Percentiles rank a stretch among this genome's conserved stretches.
Conservation (phyloP, 2,888 invertebrate genomes). For the Gasteruption jaculator region DNA sequence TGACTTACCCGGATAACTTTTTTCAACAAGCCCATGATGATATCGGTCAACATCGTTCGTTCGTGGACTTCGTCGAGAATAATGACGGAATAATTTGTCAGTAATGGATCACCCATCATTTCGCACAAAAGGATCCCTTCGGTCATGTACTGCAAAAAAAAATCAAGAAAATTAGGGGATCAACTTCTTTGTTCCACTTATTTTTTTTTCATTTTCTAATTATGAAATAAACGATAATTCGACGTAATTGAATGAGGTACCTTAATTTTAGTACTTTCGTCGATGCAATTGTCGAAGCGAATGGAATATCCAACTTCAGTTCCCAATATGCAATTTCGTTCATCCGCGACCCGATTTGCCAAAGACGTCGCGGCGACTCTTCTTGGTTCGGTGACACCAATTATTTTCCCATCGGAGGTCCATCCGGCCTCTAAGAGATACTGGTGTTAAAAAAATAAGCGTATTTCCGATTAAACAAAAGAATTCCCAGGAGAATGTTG, state of each 20-base stretch:
- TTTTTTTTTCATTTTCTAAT: slow-evolving; percentile 1
- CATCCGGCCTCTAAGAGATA: slow-evolving; percentile 87
- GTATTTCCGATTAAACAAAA: slow-evolving; percentile 1
- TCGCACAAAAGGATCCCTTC: slow-evolving; percentile 93
- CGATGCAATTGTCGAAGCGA: slow-evolving; percentile 67
- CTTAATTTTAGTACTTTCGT: slow-evolving; percentile 67
- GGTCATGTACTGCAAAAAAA: slow-evolving; percentile 76
- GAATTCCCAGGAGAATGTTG: too few relatives aligned
- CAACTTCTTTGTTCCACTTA: slow-evolving; percentile 1
- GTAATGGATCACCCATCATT: slow-evolving; percentile 90
- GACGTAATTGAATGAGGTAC: slow-evolving; percentile 46
- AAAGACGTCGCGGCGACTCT: slow-evolving; percentile 85
- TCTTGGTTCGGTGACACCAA: slow-evolving; percentile 90
- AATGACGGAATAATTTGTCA: slow-evolving; percentile 82
- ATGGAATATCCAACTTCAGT: slow-evolving; percentile 82
- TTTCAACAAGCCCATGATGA: slow-evolving; percentile 87
- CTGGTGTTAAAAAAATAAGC: slow-evolving; percentile 52
- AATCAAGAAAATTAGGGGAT: slow-evolving; percentile 10
- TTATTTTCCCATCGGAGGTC: slow-evolving; percentile 67
- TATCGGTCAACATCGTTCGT: slow-evolving; percentile 86
- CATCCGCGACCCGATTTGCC: slow-evolving; percentile 84
- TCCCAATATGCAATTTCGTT: slow-evolving; percentile 60
- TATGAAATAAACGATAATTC: slow-evolving; percentile 10
- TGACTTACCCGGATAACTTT: slow-evolving; percentile 74
- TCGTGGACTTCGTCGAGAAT: slow-evolving; percentile 97